Evolutionary conservation across 2,888 invertebrate genomes (phyloP), one percentile per base, ranked within the genome.

Genomic region (Slavum lentiscoides): DNA sequence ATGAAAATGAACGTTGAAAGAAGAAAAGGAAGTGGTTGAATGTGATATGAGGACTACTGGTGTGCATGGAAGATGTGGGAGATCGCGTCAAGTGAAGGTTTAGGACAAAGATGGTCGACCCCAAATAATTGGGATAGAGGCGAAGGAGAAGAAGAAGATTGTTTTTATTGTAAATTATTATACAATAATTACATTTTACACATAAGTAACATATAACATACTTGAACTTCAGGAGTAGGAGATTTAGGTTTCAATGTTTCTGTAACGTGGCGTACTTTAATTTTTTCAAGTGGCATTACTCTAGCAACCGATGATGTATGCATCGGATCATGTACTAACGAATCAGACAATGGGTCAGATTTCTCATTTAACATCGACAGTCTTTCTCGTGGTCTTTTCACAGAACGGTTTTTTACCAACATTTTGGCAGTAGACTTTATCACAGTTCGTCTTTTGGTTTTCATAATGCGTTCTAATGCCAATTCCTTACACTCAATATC

Each of bases 381-480:
- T 49, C 15, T 11, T 49, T 13, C 11, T 49, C 59, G 58, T 13
- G 75, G 75, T 68, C 75, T 76, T n/a, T 67, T 67, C 0, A 76
- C 75, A 23, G 66, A 66, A 5, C 39, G 66, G 17, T 75, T 75
- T 58, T 75, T 75, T 4, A 66, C 19, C 8, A 43, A n/a, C 15
- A 68, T 59, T 17, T 68, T 59, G 9, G n/a, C 9, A 58, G 2
- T n/a, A 8, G 43, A 59, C n/a, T 68, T 68, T n/a, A 30, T 76
- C 59, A 59, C 23, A 13, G 17, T 58, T 21, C 58, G 66, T 59
- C 43, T 59, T 68, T 76, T 76, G 1, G 67, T 76, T 68, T 68
- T 76, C 67, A 76, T 76, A n/a, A n/a, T 67, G 9, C 21, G 21
- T 5, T 39, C 62, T 64, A 75, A 58, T 9, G 58, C 53, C 49